A percentile compares a stretch with the other conserved stretches of the same genome.
Conservation (phyloP, 2,797 vertebrate genomes). For the Diglossa cyanea region DNA sequence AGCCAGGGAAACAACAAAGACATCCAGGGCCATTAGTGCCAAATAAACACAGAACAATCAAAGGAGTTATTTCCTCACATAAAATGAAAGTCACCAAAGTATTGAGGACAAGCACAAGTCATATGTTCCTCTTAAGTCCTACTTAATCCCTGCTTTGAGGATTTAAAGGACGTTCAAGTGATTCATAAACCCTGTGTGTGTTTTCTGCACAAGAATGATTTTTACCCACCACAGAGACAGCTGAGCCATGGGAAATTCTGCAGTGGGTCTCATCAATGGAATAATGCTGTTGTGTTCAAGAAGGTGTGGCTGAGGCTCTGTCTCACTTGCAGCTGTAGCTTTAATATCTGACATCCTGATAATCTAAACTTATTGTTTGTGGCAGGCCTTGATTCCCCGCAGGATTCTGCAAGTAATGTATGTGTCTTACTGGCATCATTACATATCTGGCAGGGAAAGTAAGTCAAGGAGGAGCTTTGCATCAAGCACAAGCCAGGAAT, state of each 20-base stretch:
- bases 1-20: background rate
- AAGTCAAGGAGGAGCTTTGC: background rate
- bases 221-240: background rate
- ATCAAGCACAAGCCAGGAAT: background rate
- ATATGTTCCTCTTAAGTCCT: constrained; percentile 47
- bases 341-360: background rate
- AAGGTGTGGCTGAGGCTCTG: background rate
- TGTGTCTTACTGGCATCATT: background rate
- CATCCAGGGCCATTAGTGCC: background rate
- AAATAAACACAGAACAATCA: background rate
- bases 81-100: constrained; percentile 1
- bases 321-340: background rate
- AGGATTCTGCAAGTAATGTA: background rate
- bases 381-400: background rate
- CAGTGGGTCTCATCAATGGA: background rate
- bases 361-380: background rate
- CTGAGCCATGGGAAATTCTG: background rate
- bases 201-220: constrained; percentile 29
- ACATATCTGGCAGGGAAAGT: background rate
- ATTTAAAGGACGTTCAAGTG: constrained; percentile 42
- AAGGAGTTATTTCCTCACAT: background rate
- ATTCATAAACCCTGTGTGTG: constrained; percentile 8
- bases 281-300: background rate
- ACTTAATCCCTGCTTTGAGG: constrained; percentile 57
- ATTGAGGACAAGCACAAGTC: constrained; percentile 47